Evolutionary conservation across 2,113 vertebrate genomes (phyloP).

Genomic region (Rhadina sibilatrix): DNA sequence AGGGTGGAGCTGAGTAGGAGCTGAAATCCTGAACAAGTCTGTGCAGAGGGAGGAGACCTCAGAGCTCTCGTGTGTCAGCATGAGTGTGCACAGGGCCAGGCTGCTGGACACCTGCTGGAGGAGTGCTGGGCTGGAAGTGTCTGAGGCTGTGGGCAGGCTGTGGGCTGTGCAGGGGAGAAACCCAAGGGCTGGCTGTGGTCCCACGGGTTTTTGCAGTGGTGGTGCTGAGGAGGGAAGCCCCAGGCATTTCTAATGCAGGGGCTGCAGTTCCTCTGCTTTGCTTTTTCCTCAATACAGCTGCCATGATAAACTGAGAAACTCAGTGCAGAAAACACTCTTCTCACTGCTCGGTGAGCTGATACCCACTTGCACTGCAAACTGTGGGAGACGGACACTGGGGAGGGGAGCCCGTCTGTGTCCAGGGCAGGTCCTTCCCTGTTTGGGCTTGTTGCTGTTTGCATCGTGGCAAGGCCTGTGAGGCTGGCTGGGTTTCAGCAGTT

Average conservation of each 20-base stretch:
- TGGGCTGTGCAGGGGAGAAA: rapidly evolving
- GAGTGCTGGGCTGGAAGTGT: background rate
- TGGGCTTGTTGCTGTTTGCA: background rate
- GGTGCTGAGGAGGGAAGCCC: background rate
- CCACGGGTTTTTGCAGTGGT: background rate
- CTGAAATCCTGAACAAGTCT: background rate
- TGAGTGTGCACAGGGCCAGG: background rate
- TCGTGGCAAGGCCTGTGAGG: background rate
- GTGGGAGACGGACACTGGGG: background rate
- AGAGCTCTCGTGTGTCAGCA: background rate
- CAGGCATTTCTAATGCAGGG: background rate
- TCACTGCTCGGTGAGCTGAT: background rate
- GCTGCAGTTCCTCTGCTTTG: background rate
- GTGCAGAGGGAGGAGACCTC: background rate
- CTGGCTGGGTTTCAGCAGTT: background rate
- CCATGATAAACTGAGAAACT: too few species aligned
- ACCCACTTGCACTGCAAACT: rapidly evolving
- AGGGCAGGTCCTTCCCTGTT: background rate
- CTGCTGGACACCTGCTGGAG: background rate
- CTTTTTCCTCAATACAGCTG: background rate
- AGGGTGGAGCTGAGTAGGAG: background rate
- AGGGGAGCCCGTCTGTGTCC: background rate
- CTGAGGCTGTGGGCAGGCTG: background rate
- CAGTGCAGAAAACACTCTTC: background rate
- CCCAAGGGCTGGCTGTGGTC: background rate